Evolutionary conservation across 2,797 vertebrate genomes (phyloP), one percentile per base, ranked within the genome.

Genomic region (Sebastes jordani): DNA sequence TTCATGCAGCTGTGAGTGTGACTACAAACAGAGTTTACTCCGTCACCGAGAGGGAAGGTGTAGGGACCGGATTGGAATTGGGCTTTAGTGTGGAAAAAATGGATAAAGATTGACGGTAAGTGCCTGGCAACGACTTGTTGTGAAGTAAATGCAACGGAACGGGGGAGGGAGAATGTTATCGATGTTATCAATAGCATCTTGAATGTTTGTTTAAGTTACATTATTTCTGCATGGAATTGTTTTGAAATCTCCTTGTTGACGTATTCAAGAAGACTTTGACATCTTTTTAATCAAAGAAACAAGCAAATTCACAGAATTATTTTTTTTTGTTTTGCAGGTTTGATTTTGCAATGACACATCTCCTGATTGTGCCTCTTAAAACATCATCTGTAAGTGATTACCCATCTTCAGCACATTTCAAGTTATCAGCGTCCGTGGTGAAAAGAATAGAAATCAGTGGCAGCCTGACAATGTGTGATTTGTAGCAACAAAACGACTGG

Each of bases 341-440:
- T 77, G 71, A 79, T 84, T 83, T 71, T 29, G 54, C 65, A 72
- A 54, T 2, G 52, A 18, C 42, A 36, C 22, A 22, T 18, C 63
- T 49, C 46, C 1, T 4, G 11, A 69, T 34, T 63, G 64, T 13
- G 62, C 56, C 59, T 78, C 70, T 38, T 46, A 58, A 67, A 81
- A 55, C 38, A 75, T 42, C 29, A 22, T 5, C 68, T 62, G 56
- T 20, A 16, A 55, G 1, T 34, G 34, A 76, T 74, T n/a, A 46
- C n/a, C 23, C 29, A 42, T 73, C 36, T 30, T 29, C 22, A 54
- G 77, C 65, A 34, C 11, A 30, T 59, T 67, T 78, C 55, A 72
- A 38, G 16, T 20, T 76, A 74, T 68, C 16, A 52, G 16, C 18
- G 7, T 49, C 46, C 14, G 2, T 13, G 7, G 22, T 11, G 18